Percentiles rank a stretch among this genome's conserved stretches.
phyloP scores from a whole-genome alignment of 2,797 vertebrate genomes.

The Helicolenus hilgendorfi region DNA sequence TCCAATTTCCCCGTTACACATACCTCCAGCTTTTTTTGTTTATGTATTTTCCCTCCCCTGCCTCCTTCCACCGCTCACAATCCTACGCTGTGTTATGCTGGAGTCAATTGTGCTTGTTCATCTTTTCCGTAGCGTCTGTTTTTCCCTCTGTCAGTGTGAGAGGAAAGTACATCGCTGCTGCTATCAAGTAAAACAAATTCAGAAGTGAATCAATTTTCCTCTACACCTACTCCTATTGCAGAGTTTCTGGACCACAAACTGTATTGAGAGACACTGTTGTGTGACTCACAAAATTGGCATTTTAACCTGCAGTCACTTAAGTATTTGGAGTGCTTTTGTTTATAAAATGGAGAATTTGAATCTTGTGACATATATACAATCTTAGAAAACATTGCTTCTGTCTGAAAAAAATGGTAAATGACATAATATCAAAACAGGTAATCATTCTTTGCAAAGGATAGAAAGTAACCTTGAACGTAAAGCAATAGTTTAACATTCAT shows the following conservation, averaged over 20 bases:
- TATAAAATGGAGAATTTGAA: background rate
- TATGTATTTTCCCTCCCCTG: constrained; percentile 19
- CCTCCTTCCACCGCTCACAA: background rate
- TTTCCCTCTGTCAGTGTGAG: constrained; percentile 9
- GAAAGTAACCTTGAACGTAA: background rate
- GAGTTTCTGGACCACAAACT: constrained; percentile 14
- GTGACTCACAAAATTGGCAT: background rate
- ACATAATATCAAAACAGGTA: background rate
- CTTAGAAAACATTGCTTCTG: background rate
- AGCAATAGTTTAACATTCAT: background rate
- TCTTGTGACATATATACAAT: background rate
- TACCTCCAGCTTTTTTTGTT: constrained; percentile 14
- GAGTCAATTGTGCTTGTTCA: constrained; percentile 27
- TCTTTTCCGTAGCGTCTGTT: background rate
- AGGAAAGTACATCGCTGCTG: constrained; percentile 5
- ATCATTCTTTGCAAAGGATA: background rate
- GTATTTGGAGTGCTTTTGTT: background rate
- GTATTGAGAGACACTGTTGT: background rate
- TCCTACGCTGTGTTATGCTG: background rate
- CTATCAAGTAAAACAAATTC: constrained; percentile 20
- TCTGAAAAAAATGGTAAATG: background rate
- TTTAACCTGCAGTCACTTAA: background rate
- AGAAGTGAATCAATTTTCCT: constrained; percentile 15
- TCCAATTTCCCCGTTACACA: constrained; percentile 47
- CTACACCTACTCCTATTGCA: constrained; percentile 20